Evolutionary conservation across 1,140 invertebrate genomes (phyloP).

Genomic region (Habropoda laboriosa): DNA sequence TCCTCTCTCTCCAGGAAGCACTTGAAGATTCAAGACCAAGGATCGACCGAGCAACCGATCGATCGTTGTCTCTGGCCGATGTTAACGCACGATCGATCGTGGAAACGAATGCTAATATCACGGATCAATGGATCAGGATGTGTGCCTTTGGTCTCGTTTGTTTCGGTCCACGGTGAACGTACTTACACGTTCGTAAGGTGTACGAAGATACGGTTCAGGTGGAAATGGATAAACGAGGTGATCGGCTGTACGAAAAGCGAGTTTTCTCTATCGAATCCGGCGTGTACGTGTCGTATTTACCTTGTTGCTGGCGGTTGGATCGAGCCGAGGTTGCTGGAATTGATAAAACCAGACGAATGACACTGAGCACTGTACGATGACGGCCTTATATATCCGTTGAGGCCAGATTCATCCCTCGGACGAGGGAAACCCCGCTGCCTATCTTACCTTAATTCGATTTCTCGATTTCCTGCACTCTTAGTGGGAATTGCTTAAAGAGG

Average conservation of each 20-base stretch:
- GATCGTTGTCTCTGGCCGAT: neutral
- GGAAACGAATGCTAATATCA: neutral
- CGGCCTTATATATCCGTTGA: conserved; percentile 66
- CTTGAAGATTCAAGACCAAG: conserved; percentile 63
- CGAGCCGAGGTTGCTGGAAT: conserved; percentile 58
- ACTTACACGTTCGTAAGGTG: no score
- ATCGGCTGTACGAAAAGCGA: neutral
- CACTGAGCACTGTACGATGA: conserved; percentile 51
- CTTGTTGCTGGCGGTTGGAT: conserved; percentile 46
- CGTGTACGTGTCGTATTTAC: conserved; percentile 33
- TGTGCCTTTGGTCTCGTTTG: neutral
- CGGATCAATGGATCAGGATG: conserved; percentile 18
- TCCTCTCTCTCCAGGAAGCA: conserved; percentile 53
- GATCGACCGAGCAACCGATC: conserved; percentile 53
- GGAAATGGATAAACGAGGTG: no score
- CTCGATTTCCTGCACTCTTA: conserved; percentile 70
- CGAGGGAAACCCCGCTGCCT: conserved; percentile 62
- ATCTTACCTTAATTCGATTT: conserved; percentile 63
- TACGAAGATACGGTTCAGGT: no score
- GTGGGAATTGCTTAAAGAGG: conserved; percentile 33
- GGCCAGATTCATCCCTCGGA: conserved; percentile 62
- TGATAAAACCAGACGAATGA: conserved; percentile 65
- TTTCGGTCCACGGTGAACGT: neutral
- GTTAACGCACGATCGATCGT: conserved; percentile 21
- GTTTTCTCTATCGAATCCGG: neutral